Base-by-base conservation (phyloP, 2,113 vertebrate genomes). In the Spheniscus mendiculus region DNA sequence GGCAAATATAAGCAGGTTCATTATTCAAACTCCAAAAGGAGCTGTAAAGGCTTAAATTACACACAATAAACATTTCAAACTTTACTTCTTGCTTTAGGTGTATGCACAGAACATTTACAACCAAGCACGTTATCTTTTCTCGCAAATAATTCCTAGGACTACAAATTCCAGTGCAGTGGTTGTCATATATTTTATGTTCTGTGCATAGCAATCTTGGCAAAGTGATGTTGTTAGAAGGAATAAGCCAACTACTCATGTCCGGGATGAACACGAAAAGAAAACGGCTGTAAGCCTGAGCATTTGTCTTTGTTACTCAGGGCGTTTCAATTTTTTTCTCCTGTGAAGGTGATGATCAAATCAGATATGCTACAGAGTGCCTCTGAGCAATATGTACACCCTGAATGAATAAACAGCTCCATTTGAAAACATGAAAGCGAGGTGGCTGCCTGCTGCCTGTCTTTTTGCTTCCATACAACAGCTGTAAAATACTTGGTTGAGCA, bases 201-300 rank as follows among this genome's bases (percentile, higher is more conserved):
- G 13, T 63, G 56, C 83, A 77, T 73, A 99, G 99, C 84, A 98
- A 98, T 92, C 96, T 99, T 90, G 98, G 98, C 97, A 99, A 98
- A 97, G 97, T 98, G 49, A 98, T 99, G 98, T 98, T 98, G 56
- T 98, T 98, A 80, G 99, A 99, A 94, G 98, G 98, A 62, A 96
- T 99, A 95, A 98, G 98, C 94, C 98, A 97, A 97, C 98, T 79
- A 98, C 97, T 89, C 98, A 98, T 94, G 95, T 98, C 80, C 95
- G 99, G 82, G 98, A 98, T 49, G 98, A 99, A 59, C 98, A 99
- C 34, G 98, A 88, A 71, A 99, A 98, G 93, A 99, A 98, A 96
- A 99, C 97, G 83, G 98, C 98, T 63, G 98, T 99, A 96, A 98
- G 98, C 96, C 72, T 44, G 63, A 87, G 63, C 12, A 40, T 87